Evolutionary conservation across 1,140 invertebrate species (phyloP), one percentile per base, ranked within the genome.

Genomic region (Metopolophium dirhodum): DNA sequence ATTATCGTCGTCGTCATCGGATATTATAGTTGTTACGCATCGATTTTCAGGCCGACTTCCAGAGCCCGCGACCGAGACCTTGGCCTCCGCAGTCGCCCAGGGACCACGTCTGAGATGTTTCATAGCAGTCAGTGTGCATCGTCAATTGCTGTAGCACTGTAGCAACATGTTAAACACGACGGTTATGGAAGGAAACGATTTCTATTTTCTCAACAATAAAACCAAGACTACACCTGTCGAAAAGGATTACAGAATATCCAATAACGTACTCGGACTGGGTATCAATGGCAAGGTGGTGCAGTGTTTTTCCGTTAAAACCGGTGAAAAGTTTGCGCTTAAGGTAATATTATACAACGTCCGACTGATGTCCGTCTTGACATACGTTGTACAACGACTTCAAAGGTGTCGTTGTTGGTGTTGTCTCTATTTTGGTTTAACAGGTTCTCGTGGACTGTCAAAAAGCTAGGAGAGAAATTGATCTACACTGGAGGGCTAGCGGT

Each of bases 201-300:
- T 93, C 3, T 93, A 93, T 85, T 93, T 93, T 54, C 77, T 93
- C 23, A 85, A 51, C n/a, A 37, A 93, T 7, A 93, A 93, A 90
- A 97, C 97, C 77, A 98, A 98, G 96, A 96, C 96, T 93, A 97
- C 96, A 61, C 96, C 97, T 37, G 98, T 99, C 94, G 97, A 97
- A 51, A 97, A 99, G 93, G 99, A 99, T 95, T 99, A 99, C 95
- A 97, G 97, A 95, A 98, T 99, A 94, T 98, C 98, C n/a, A 97
- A 97, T 95, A 98, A 97, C 91, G 99, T 99, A 26, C 96, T 99
- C 82, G 99, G 99, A n/a, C 96, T 99, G 49, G 99, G 99, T 30
- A 99, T 99, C 94, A 99, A 99, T 95, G 99, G 99, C 68, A 99
- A 99, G 96, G 98, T 98, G 61, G 97, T 97, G 20, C 96, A 97